Conservation (phyloP, 64 coral and sea anemone species). For the Acropora yongei region DNA sequence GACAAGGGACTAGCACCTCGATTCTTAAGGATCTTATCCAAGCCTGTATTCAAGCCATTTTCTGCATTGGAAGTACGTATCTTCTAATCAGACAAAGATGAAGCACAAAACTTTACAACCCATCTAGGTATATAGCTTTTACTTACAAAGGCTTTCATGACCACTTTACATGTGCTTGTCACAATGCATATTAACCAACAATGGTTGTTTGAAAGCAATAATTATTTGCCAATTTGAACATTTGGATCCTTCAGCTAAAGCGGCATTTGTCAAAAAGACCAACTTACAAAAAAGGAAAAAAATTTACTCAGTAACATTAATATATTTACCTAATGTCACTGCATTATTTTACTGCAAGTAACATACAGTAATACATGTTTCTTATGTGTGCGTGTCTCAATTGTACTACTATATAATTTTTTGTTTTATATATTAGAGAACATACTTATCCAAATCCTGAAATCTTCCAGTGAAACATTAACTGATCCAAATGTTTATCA, state of each 20-base stretch:
- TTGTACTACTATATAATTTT: neutral
- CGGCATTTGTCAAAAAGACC: neutral
- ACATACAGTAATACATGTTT: neutral
- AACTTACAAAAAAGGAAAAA: neutral
- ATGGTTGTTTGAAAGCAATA: constrained; percentile 1
- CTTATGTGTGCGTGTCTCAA: neutral
- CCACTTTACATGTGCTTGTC: neutral
- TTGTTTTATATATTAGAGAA: neutral
- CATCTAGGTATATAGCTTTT: neutral
- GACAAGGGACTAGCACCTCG: constrained; percentile 35
- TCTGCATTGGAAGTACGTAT: constrained; percentile 7
- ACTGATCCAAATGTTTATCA: neutral
- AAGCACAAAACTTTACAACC: neutral
- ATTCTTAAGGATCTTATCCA: constrained; percentile 15
- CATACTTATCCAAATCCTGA: neutral
- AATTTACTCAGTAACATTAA: neutral
- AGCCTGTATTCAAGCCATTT: constrained; percentile 20
- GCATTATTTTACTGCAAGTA: neutral
- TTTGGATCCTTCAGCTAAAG: neutral
- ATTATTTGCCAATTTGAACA: neutral
- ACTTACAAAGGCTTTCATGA: neutral
- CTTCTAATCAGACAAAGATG: neutral
- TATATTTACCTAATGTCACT: neutral
- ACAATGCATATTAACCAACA: neutral
- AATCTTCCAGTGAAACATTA: neutral